Evolutionary conservation across 1,140 invertebrate genomes (phyloP).

Genomic region (Trichomalopsis sarcophagae): DNA sequence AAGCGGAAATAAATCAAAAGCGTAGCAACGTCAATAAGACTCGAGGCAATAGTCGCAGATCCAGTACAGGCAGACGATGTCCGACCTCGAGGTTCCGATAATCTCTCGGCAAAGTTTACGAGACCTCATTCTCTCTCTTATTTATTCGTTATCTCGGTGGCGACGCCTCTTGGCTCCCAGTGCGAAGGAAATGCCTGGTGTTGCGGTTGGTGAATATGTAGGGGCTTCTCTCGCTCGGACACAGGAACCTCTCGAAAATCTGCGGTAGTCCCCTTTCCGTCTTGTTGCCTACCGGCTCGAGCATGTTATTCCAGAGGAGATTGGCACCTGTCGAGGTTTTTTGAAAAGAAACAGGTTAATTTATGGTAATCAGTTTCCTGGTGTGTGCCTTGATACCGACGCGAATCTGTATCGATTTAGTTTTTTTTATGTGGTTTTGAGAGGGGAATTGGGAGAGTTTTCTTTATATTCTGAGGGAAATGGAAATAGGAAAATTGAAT

Average conservation of each 20-base stretch:
- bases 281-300: conserved; percentile 83
- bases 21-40: neutral
- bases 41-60: neutral
- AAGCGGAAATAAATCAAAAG: neutral
- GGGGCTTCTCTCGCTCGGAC: conserved; percentile 76
- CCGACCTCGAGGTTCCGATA: neutral
- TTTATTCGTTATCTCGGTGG: neutral
- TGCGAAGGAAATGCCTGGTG: conserved; percentile 74
- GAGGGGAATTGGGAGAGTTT: too few relatives aligned
- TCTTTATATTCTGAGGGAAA: too few relatives aligned
- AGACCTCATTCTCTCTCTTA: neutral
- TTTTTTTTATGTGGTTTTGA: too few relatives aligned
- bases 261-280: conserved; percentile 75
- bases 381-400: neutral
- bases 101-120: neutral
- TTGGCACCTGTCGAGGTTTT: conserved; percentile 77
- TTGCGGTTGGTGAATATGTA: conserved; percentile 83
- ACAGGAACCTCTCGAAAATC: conserved; percentile 78
- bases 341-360: conserved; percentile 48
- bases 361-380: neutral
- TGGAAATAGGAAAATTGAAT: too few relatives aligned
- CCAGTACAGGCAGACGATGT: neutral
- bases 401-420: too few relatives aligned
- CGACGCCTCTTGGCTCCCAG: conserved; percentile 62
- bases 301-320: conserved; percentile 83